Base-by-base conservation (phyloP, 2,797 vertebrate species). In the Sebastes nivosus region DNA sequence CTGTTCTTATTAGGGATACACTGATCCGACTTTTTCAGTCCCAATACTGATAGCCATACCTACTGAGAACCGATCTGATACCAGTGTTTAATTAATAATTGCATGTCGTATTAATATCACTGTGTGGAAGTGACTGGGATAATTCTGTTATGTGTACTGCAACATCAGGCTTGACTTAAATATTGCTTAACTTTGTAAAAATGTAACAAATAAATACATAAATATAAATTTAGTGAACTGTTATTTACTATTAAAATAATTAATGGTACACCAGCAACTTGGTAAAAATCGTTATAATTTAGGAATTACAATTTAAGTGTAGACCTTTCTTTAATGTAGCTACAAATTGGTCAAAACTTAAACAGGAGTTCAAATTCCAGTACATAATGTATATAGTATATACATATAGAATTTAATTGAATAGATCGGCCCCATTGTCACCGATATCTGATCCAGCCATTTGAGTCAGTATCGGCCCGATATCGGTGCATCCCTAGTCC, bases 141-240 rank as follows among this genome's bases (percentile, higher is more conserved):
- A 0, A 52, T 52, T 52, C 4, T 52, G 16, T 52, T 10, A 52
- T n/a, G 50, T 20, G 9, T 52, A 52, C 0, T 0, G 20, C 0
- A 52, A 52, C 18, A 52, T 52, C 20, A 52, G 46, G 50, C 50
- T n/a, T 52, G 18, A 52, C 46, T 52, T 52, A 20, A n/a, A 52
- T n/a, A 52, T n/a, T 46, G 42, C 14, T 8, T 46, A 8, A 46
- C 42, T 46, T 18, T 46, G 16, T 46, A 46, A 46, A 46, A 46
- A 46, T 46, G 0, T 46, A 18, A 18, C 3, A 46, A 46, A 18
- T 46, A 18, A 18, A 46, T 46, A 46, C 42, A 18, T 46, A 46
- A 18, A 46, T 46, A 46, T 18, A 20, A 20, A 46, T 46, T 46
- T 46, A 46, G 0, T 46, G 42, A 46, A 46, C 0, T 46, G 16